A percentile compares a stretch with the other conserved stretches of the same genome.
phyloP scores from a whole-genome alignment of 2,888 invertebrate genomes.

The Brachypalpus laphriformis region DNA sequence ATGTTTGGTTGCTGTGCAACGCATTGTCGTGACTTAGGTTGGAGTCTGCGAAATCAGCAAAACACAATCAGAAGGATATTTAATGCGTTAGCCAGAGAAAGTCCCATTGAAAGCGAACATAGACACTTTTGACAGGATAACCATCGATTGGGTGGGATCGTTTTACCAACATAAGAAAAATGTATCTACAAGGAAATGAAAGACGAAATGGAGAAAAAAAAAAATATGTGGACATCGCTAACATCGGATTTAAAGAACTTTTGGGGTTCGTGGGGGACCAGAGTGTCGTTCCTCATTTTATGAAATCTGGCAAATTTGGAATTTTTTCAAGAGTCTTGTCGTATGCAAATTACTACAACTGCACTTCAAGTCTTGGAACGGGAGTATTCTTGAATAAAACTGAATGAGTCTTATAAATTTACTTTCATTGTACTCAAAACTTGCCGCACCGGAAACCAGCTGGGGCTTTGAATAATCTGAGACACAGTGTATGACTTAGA shows the following conservation, averaged over 20 bases:
- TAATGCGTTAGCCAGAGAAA: constrained; percentile 45
- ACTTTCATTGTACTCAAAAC: no score
- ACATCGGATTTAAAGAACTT: background rate
- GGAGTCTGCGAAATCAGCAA: constrained; percentile 17
- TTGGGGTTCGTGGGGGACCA: background rate
- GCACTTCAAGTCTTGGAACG: no score
- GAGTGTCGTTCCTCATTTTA: no score
- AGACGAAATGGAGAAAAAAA: no score
- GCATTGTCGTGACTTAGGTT: constrained; percentile 36
- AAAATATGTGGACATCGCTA: background rate
- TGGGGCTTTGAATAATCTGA: no score
- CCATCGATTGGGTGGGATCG: constrained; percentile 45
- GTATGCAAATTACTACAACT: no score
- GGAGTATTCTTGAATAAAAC: no score
- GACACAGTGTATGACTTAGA: no score
- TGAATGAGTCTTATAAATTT: no score
- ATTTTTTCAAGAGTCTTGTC: no score
- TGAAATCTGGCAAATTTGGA: no score
- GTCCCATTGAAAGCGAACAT: constrained; percentile 46
- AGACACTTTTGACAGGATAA: constrained; percentile 48
- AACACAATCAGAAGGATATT: constrained; percentile 51
- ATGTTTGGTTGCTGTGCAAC: background rate
- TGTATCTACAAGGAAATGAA: background rate
- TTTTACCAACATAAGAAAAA: constrained; percentile 20
- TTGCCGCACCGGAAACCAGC: no score